Evolutionary conservation across 2,797 vertebrate genomes (phyloP), one percentile per base, ranked within the genome.

Genomic region (Eidolon dupreanum): DNA sequence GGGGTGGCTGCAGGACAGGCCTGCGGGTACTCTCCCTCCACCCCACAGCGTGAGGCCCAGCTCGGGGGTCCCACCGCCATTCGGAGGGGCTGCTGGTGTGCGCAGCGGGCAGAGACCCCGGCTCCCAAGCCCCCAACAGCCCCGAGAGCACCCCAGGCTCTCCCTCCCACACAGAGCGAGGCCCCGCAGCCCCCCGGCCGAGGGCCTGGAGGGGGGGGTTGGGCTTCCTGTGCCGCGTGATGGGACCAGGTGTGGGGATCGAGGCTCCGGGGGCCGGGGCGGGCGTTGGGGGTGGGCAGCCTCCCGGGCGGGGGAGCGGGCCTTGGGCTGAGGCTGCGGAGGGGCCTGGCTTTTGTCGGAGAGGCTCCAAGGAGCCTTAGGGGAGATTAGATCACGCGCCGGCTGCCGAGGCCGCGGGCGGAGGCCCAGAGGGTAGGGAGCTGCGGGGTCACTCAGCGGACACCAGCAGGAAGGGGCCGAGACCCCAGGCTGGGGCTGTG

Each of bases 271-370:
- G 43, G 17, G 53, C 20, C 1, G 41, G 57, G 86, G 71, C 0
- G 20, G 86, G 79, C 59, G 71, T 16, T 28, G 65, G 74, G 26
- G 65, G 57, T 7, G 59, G 71, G 36, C 0, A 12, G 75, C 28
- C 7, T 89, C 85, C 82, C 38, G 77, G 53, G 81, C 78, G 89
- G 81, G 95, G 57, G 88, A 53, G 86, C 4, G 16, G 90, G 86
- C 93, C 82, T 49, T 8, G 73, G n/a, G 68, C 71, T 3, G 78
- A 70, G 95, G 88, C 96, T 95, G 85, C 7, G 66, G 75, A 91
- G 92, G 88, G 92, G 96, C 96, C 97, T 97, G 97, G 97, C 93
- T 97, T 97, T 96, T 79, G 94, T 97, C 97, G 94, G 94, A 28
- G 79, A 95, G 95, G 92, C 96, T 96, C 96, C 75, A 78, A 77